phyloP scores from a whole-genome alignment of 2,797 vertebrate genomes.

The Notolepis coatsorum region DNA sequence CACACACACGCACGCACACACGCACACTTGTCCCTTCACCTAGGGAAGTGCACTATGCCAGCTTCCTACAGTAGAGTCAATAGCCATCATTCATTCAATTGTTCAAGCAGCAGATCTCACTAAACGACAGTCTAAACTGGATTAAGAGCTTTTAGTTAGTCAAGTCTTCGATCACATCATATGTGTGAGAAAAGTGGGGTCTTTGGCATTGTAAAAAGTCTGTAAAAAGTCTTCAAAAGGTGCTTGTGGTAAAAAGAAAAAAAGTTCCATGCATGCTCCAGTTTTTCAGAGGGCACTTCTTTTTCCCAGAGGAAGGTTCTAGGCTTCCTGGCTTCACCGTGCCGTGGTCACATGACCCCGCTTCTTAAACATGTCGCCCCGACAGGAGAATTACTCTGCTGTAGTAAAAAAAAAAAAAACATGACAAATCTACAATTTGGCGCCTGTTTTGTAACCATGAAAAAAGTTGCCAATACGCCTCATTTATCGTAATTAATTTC shows the following conservation, averaged over 20 bases:
- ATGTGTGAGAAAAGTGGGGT: slow-evolving; percentile 40
- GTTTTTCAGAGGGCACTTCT: slow-evolving; percentile 62
- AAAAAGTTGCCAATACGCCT: slow-evolving; percentile 18
- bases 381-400: not conserved
- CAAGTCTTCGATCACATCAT: slow-evolving; percentile 60
- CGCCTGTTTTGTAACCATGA: slow-evolving; percentile 58
- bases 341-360: slow-evolving; percentile 11
- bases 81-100: not conserved
- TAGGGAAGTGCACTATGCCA: not conserved
- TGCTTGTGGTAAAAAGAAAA: slow-evolving; percentile 34
- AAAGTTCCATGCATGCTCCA: slow-evolving; percentile 64
- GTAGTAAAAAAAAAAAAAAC: slow-evolving; percentile 20
- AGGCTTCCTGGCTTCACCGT: slow-evolving; percentile 20
- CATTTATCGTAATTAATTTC: slow-evolving; percentile 58
- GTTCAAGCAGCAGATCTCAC: not conserved
- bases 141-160: slow-evolving; percentile 57
- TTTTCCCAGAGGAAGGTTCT: slow-evolving; percentile 41
- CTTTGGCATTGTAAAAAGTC: slow-evolving; percentile 66
- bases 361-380: slow-evolving; percentile 26
- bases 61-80: not conserved
- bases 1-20: not conserved
- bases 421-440: slow-evolving; percentile 41
- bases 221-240: slow-evolving; percentile 48
- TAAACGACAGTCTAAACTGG: not conserved
- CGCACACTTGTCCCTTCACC: not conserved